A percentile compares a stretch with the other conserved stretches of the same genome.
Conservation (phyloP, 2,797 vertebrate genomes). For the Enteromius argenteus region DNA sequence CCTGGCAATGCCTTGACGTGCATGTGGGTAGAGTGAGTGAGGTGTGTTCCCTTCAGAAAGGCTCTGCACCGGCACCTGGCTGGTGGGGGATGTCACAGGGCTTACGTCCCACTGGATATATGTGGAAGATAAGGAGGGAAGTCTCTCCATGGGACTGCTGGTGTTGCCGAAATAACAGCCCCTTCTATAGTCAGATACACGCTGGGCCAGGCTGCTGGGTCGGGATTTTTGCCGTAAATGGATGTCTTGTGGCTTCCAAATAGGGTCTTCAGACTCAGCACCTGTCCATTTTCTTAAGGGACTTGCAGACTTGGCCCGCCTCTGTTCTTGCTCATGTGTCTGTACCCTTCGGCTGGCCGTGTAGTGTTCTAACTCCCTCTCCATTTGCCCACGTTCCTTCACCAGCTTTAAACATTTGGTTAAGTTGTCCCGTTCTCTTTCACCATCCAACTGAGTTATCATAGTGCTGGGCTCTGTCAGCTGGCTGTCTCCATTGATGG, state of each 20-base stretch:
- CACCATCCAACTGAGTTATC: conserved; percentile 72
- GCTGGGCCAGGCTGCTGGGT: conserved; percentile 70
- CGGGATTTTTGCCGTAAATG: conserved; percentile 74
- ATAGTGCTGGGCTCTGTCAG: conserved; percentile 72
- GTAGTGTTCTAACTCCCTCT: conserved; percentile 74
- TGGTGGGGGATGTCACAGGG: conserved; percentile 76
- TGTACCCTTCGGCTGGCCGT: conserved; percentile 62
- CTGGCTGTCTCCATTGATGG: conserved; percentile 67
- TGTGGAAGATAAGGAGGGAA: conserved; percentile 59
- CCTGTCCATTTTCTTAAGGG: conserved; percentile 59
- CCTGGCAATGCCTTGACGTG: conserved; percentile 46
- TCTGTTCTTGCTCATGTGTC: conserved; percentile 55
- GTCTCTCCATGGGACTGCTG: conserved; percentile 80
- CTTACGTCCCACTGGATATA: conserved; percentile 83
- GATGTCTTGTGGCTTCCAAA: conserved; percentile 81
- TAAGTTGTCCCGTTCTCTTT: conserved; percentile 71
- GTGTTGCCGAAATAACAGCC: conserved; percentile 83
- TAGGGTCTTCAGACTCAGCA: conserved; percentile 67
- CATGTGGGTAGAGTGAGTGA: conserved; percentile 53
- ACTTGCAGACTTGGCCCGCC: conserved; percentile 59
- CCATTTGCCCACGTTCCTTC: conserved; percentile 78
- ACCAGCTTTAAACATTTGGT: conserved; percentile 74
- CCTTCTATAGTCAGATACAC: conserved; percentile 75
- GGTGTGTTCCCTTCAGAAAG: conserved; percentile 58
- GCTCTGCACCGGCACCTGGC: conserved; percentile 70